These are phyloP conservation scores for Ochotona princeps DNA, from an alignment of 2,113 vertebrate genomes.

Conservation along the genomic window DNA sequence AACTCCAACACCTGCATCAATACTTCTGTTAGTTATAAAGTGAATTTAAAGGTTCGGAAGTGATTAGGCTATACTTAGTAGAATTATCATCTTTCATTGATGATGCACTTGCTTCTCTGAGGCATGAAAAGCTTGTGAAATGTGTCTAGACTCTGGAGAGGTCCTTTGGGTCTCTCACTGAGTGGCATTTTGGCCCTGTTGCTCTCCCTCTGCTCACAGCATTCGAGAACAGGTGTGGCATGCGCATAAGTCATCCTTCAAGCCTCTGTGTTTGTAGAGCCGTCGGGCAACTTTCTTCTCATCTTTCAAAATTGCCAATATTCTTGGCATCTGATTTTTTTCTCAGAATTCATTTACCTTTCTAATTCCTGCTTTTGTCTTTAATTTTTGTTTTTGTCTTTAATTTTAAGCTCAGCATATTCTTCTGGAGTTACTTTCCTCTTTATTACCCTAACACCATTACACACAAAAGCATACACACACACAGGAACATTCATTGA, in stretches of 20 bases:
- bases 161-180: constrained; percentile 9
- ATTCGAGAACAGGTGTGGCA: neutral
- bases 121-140: neutral
- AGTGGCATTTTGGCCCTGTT: neutral
- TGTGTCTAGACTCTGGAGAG: constrained; percentile 15
- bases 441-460: constrained; percentile 76
- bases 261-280: constrained; percentile 37
- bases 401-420: constrained; percentile 64
- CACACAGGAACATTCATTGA: neutral
- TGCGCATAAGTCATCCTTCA: constrained; percentile 48
- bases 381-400: constrained; percentile 54
- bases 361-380: constrained; percentile 58
- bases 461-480: neutral
- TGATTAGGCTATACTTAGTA: constrained; percentile 52
- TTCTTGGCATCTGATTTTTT: constrained; percentile 67
- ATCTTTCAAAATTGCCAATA: constrained; percentile 73
- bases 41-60: constrained; percentile 56
- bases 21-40: constrained; percentile 75
- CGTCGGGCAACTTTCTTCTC: constrained; percentile 66
- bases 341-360: constrained; percentile 42
- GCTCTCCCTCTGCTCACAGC: neutral
- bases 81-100: constrained; percentile 28
- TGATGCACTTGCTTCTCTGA: neutral
- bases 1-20: constrained; percentile 70
- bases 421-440: constrained; percentile 69